Base-by-base conservation (phyloP, 2,888 invertebrate species). In the Drosophila differens region DNA sequence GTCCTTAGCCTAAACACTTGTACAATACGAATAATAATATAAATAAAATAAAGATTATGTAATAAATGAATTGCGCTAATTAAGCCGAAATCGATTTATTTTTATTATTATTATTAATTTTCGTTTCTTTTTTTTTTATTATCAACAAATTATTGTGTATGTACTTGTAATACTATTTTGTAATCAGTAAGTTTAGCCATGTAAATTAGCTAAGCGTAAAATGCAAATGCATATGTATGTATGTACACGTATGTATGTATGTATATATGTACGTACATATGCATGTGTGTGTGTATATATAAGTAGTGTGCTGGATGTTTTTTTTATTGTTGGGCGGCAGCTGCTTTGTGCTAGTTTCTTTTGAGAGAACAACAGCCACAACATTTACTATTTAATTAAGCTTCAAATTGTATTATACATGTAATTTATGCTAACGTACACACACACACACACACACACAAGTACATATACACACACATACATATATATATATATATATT, bases 391-490 rank as follows among this genome's bases (percentile, higher is more conserved):
- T 59, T 49, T 65, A 65, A 62, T 41, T 80, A 83, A 41, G 47
- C 41, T 60, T 68, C 76, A 73, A 63, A 61, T 33, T 85, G 85
- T 88, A 85, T 85, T 85, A 85, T 85, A 89, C 59, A 82, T 85
- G 89, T 85, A 85, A 87, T 87, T 81, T 76, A 85, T 82, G 70
- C 76, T 84, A 82, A 76, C 28, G 63, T 66, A 58, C 65, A 66
- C 60, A 67, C 47, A 65, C 25, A 59, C 49, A 73, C 41, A 63
- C 47, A 73, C 41, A 63, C 47, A 65, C 14, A 51, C 35, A 58
- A 30, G 66, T 10, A 68, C 33, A 70, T 30, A 57, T 47, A 39
- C 25, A 60, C 30, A 47, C 30, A 53, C 49, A 62, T 4, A 12
- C 2, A 44, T 22, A 44, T 71, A 57, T 58, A 12, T 22, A 41